Evolutionary conservation across 2,797 vertebrate genomes (phyloP).

Genomic region (Tympanoctomys barrerae): DNA sequence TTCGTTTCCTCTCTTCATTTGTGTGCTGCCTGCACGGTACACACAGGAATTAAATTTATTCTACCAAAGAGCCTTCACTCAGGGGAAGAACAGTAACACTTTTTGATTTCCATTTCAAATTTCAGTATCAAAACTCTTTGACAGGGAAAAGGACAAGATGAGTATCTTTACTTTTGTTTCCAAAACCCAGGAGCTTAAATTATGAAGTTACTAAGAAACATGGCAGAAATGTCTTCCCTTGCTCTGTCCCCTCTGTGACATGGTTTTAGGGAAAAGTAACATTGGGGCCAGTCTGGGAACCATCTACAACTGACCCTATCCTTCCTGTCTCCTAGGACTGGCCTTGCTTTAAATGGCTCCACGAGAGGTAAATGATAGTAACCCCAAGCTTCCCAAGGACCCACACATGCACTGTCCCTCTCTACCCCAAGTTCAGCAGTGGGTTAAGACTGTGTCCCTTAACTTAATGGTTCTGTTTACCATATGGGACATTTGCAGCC

Average conservation of each 20-base stretch:
- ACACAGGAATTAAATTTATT: not conserved
- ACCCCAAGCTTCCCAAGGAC: not conserved
- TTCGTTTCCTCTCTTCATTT: not conserved
- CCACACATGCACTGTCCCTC: not conserved
- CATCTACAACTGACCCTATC: too few species aligned
- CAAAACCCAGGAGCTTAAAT: not conserved
- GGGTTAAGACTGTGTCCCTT: not conserved
- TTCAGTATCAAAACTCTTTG: constrained; percentile 10
- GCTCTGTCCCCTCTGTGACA: not conserved
- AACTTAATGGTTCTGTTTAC: not conserved
- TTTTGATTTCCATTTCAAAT: constrained; percentile 23
- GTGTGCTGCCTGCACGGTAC: not conserved
- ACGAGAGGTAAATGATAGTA: not conserved
- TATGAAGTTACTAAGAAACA: not conserved
- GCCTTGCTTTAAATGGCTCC: not conserved
- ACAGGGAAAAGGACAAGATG: not conserved
- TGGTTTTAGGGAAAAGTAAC: not conserved
- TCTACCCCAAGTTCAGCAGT: not conserved
- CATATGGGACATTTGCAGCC: not conserved
- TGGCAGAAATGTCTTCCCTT: not conserved
- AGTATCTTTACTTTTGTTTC: not conserved
- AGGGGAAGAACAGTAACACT: not conserved
- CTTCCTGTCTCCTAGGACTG: not conserved
- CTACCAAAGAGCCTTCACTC: not conserved
- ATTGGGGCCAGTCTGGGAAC: not conserved